Evolutionary conservation across 2,797 vertebrate genomes (phyloP).

Genomic region (Neosilurus hyrtlii): DNA sequence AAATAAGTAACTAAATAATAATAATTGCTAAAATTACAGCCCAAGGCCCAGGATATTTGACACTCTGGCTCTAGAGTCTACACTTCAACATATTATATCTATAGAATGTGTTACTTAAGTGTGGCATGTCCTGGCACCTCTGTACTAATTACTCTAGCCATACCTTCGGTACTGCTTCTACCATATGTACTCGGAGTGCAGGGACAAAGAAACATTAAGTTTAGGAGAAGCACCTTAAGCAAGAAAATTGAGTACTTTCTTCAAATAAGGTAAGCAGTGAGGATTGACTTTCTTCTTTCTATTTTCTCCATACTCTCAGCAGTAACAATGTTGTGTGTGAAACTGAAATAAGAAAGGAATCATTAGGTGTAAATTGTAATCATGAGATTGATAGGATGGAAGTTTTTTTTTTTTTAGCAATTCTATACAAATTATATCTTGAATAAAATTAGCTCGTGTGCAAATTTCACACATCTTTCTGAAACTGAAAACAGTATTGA

Average conservation of each 20-base stretch:
- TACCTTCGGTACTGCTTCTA: not conserved
- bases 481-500: too few relatives aligned
- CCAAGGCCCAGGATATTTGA: not conserved
- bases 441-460: not conserved
- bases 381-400: not conserved
- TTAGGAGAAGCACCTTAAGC: not conserved
- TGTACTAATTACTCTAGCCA: slow-evolving; percentile 63
- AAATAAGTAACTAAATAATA: not conserved
- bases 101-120: slow-evolving; percentile 70
- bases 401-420: not conserved
- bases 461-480: too few relatives aligned
- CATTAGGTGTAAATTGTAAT: not conserved
- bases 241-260: not conserved
- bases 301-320: not conserved
- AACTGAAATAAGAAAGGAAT: not conserved
- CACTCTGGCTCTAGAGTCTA: not conserved
- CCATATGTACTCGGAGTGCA: not conserved
- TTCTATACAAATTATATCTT: not conserved
- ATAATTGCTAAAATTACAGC: not conserved
- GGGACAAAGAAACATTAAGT: not conserved
- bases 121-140: slow-evolving; percentile 64
- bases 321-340: not conserved
- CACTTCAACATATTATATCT: slow-evolving; percentile 26
- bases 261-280: slow-evolving; percentile 11
- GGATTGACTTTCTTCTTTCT: too few relatives aligned